Evolutionary conservation across 2,888 invertebrate species (phyloP).

Genomic region (Leptopilina drosophilae): DNA sequence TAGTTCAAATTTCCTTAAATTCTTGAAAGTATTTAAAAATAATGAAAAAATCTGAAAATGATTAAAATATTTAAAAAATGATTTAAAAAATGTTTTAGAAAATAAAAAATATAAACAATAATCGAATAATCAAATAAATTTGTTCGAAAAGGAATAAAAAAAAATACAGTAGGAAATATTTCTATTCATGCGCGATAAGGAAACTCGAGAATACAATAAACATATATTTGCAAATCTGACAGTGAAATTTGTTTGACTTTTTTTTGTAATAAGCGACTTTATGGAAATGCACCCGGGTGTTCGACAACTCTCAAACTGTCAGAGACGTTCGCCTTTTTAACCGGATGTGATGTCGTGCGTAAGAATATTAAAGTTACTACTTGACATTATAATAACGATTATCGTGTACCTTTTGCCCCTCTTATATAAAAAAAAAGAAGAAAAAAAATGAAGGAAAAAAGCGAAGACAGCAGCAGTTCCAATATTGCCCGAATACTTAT

Average conservation of each 20-base stretch:
- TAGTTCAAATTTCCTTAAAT: too few species aligned
- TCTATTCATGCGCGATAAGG: too few species aligned
- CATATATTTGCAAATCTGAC: background rate
- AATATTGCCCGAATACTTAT: slow-evolving; percentile 20
- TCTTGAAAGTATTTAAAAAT: too few species aligned
- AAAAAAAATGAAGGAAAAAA: background rate
- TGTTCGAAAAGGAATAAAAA: too few species aligned
- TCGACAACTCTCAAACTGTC: slow-evolving; percentile 42
- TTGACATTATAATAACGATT: slow-evolving; percentile 55
- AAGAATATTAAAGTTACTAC: slow-evolving; percentile 53
- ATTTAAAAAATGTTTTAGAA: too few species aligned
- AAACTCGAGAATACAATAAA: background rate
- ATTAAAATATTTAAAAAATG: too few species aligned
- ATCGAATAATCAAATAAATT: too few species aligned
- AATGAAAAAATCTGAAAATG: too few species aligned
- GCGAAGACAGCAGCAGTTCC: background rate
- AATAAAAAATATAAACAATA: too few species aligned
- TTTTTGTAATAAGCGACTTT: slow-evolving; percentile 41
- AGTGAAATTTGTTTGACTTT: background rate
- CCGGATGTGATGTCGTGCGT: slow-evolving; percentile 57
- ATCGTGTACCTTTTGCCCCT: slow-evolving; percentile 34
- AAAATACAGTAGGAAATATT: too few species aligned
- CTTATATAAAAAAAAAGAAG: background rate
- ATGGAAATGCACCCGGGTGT: slow-evolving; percentile 53
- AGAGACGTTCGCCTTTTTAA: slow-evolving; percentile 50